Base-by-base conservation (phyloP, 2,888 invertebrate species). In the Sialis fuliginosa region DNA sequence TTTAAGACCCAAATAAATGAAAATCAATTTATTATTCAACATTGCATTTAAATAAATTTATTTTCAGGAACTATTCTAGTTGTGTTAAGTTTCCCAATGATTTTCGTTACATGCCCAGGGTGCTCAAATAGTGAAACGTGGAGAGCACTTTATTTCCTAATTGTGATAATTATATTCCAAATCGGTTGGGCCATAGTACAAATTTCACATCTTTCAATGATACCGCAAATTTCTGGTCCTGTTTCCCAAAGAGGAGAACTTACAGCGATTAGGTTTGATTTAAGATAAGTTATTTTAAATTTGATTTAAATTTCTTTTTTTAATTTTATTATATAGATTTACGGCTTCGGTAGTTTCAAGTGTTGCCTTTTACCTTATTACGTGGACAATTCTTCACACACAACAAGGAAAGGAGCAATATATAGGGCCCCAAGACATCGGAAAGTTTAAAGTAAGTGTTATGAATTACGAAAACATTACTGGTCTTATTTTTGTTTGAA, bases 111-210 rank as follows among this genome's bases (percentile, higher is more conserved):
- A 49, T 84, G 83, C 58, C 73, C 79, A 57, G 73, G 70, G 5
- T 79, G 79, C 54, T 60, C 61, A 57, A 51, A 60, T 44, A 55
- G 57, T 35, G 60, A 60, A 8, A 59, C 58, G 3, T 71, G 71
- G 70, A 66, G 70, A 61, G 67, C 75, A 0, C 54, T 72, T 2
- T 75, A 75, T 60, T 76, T 76, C 54, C 67, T 70, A 1, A 55
- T 66, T 33, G 67, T 74, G 48, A 83, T 88, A 52, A 63, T 74
- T 7, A 66, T 90, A 53, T 90, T 91, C 65, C 93, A 95, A 68
- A 81, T 87, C 53, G 93, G 93, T 8, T 95, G 93, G 93, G 92
- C 95, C 1, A 71, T 86, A 6, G 87, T 87, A 2, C 93, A 95
- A 69, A 91, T 95, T 56, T 85, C 91, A 1, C 95, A 95, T 66